These are phyloP conservation scores for Phrynocephalus vlangalii DNA, from an alignment of 2,797 vertebrate genomes.

Conservation along the genomic window DNA sequence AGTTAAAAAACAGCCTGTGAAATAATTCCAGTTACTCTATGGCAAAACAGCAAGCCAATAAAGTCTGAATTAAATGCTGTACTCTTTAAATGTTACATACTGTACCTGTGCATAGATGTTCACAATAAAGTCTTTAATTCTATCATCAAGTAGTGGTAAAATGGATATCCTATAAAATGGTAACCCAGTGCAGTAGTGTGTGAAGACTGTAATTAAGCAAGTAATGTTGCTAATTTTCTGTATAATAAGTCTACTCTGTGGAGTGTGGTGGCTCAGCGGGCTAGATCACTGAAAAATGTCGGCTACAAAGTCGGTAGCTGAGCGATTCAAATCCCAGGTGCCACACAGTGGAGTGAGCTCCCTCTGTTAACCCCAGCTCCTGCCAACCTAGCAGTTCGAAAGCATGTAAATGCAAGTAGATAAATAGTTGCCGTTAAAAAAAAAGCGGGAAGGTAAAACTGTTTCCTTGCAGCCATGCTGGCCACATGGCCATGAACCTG, in stretches of 20 bases:
- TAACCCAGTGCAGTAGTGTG: rapidly evolving
- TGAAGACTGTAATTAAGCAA: background rate
- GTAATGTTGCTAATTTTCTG: background rate
- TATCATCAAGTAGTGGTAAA: background rate
- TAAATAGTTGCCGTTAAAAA: too few species aligned
- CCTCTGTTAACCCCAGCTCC: too few species aligned
- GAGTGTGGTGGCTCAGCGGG: too few species aligned
- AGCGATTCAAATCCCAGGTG: too few species aligned
- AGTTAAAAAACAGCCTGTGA: background rate
- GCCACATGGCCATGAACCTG: too few species aligned
- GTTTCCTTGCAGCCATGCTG: too few species aligned
- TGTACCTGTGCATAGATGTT: background rate
- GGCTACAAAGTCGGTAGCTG: too few species aligned
- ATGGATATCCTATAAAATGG: background rate
- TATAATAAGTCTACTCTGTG: background rate
- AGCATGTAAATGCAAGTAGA: too few species aligned
- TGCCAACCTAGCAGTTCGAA: too few species aligned
- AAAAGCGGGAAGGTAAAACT: too few species aligned
- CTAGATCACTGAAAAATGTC: too few species aligned
- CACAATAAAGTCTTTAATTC: background rate
- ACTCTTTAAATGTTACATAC: background rate
- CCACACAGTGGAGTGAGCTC: too few species aligned
- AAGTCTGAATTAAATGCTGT: background rate
- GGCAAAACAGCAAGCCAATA: background rate
- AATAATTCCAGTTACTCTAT: background rate